Evolutionary conservation across 2,797 vertebrate species (phyloP).

Genomic region (Aldrovandia affinis): DNA sequence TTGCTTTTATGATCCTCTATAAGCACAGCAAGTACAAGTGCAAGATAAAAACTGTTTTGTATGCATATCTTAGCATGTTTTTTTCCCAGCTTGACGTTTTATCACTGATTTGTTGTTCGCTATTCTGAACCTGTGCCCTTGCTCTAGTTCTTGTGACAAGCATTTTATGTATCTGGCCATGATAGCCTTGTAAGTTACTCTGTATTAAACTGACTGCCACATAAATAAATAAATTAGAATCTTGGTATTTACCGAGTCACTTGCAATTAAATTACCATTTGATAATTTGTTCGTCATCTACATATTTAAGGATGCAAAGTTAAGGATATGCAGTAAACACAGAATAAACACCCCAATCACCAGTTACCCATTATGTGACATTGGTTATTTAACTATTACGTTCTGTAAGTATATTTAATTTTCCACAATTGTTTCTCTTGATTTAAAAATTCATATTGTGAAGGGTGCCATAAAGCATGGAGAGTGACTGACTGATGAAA

Average conservation of each 20-base stretch:
- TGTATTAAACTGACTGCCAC: not conserved
- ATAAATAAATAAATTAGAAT: not conserved
- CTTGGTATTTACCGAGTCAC: not conserved
- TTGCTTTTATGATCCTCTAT: not conserved
- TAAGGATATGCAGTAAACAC: not conserved
- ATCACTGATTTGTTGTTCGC: not conserved
- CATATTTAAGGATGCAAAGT: not conserved
- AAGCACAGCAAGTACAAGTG: not conserved
- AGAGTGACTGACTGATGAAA: no score
- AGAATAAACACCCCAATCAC: not conserved
- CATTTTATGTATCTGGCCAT: not conserved
- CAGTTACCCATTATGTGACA: not conserved
- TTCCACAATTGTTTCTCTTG: no score
- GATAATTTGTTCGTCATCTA: not conserved
- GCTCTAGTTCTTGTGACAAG: not conserved
- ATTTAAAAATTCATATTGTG: no score
- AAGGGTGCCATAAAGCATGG: no score
- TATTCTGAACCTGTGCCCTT: not conserved
- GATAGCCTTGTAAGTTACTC: not conserved
- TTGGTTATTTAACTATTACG: not conserved
- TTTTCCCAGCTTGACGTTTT: not conserved
- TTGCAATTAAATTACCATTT: not conserved
- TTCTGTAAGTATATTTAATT: no score
- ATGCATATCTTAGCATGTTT: not conserved
- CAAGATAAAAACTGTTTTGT: not conserved